Base-by-base conservation (phyloP, 2,113 vertebrate species). In the Marcusenius ussheri region DNA sequence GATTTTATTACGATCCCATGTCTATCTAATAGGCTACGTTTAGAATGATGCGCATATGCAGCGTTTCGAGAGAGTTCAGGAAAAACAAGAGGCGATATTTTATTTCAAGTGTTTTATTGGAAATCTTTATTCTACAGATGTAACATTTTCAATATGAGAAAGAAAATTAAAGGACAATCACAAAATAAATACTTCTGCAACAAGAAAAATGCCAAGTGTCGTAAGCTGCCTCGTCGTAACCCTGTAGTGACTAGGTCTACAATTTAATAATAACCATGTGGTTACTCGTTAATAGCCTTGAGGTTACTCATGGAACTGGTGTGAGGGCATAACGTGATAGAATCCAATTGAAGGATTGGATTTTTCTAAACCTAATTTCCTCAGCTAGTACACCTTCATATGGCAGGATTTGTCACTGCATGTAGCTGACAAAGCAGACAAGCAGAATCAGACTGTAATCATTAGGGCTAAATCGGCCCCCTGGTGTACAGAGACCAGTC, bases 171-270 rank as follows among this genome's bases (percentile, higher is more conserved):
- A 89, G 88, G 27, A 92, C 35, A 90, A 83, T 56, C 91, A 95
- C 19, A 95, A 94, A 96, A 95, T 95, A 96, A 96, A 96, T 96
- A 95, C 90, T 95, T 94, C 90, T 93, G 93, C 91, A 91, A 42
- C 89, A 84, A 94, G 83, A 92, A 90, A 86, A 87, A 90, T 89
- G 88, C 87, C 50, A 51, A 91, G 70, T n/a, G n/a, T 35, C 47
- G 11, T 47, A 49, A 58, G 50, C 53, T 88, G 49, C 70, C 39
- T 80, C 49, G 74, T 74, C n/a, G 4, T 80, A 42, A 80, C 35
- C 35, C 35, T 42, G 74, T 80, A 46, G 9, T 27, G 39, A 62
- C 51, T 39, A 56, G 88, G 47, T 62, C 45, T 84, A 84, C 83
- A 24, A 56, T 35, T 39, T 4, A 51, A 3, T 47, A 49, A 46